Evolutionary conservation across 2,797 vertebrate species (phyloP).

Genomic region (Platalea minor): DNA sequence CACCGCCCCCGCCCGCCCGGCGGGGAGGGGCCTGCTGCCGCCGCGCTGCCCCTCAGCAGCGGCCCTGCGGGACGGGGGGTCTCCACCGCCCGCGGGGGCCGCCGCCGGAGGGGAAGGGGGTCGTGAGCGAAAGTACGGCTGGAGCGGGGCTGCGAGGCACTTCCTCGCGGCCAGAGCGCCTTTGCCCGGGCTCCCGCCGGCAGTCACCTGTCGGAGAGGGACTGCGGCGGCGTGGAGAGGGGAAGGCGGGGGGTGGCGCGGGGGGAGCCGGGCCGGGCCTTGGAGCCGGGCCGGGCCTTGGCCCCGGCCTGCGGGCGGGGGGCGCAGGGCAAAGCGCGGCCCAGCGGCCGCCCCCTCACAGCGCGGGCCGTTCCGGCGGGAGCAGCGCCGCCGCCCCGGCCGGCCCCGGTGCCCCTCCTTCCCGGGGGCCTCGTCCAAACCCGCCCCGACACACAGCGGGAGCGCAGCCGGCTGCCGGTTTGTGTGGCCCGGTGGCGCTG

Average conservation of each 20-base stretch:
- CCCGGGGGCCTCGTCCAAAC: background rate
- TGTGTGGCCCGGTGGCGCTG: rapidly evolving
- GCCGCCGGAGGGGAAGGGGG: too few relatives aligned
- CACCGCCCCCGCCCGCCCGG: background rate
- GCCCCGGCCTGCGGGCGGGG: background rate
- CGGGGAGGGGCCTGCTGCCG: background rate
- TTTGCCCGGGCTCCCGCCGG: background rate
- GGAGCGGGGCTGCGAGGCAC: rapidly evolving
- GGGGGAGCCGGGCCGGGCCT: background rate
- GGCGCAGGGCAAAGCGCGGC: background rate
- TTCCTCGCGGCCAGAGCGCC: background rate
- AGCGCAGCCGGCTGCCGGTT: background rate
- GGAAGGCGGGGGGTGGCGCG: too few relatives aligned
- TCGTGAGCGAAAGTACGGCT: rapidly evolving
- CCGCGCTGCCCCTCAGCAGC: too few relatives aligned
- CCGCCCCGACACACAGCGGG: rapidly evolving
- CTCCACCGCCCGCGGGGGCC: too few relatives aligned
- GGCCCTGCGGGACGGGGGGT: too few relatives aligned
- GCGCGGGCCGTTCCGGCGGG: background rate
- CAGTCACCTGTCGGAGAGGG: background rate
- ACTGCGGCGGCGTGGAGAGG: background rate
- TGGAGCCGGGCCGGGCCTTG: background rate
- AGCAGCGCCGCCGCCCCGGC: background rate
- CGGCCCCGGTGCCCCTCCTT: background rate
- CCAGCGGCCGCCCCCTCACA: rapidly evolving